Evolutionary conservation across 2,797 vertebrate genomes (phyloP), one percentile per base, ranked within the genome.

Genomic region (Tapera naevia): DNA sequence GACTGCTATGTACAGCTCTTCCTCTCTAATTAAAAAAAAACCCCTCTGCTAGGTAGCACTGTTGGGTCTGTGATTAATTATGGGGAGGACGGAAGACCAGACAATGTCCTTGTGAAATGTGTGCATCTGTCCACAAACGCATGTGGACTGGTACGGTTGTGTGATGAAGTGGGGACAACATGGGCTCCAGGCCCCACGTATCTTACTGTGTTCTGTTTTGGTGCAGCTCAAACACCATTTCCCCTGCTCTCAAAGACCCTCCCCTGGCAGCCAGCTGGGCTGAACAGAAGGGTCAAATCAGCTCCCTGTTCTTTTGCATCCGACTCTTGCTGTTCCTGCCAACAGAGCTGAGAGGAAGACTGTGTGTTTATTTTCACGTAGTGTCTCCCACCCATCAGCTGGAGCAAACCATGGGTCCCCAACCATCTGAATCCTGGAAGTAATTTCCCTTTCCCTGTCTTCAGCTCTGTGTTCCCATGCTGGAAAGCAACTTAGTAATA

Each of bases 331-430:
- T 92, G 75, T 88, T 93, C 46, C 62, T 89, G 81, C 56, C 45
- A 80, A 17, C 0, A 0, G 35, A 66, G n/a, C 70, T 19, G 11
- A 72, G 69, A 87, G 74, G 71, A 94, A 78, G 60, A 75, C n/a
- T 2, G 10, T 0, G 0, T 80, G 54, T 81, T 95, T 91, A 25
- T 88, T 91, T 88, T 88, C 61, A 51, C 6, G 1, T 45, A 27
- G 45, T 22, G 13, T 91, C 75, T 92, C 92, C 93, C 35, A 88
- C 69, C 39, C 61, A 12, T 93, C 72, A 72, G 46, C 79, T 93
- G 91, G 43, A 93, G 64, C 39, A 46, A 73, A 48, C 7, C 28
- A 13, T 53, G 51, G 35, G 56, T 87, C 66, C 9, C 48, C 2
- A 17, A 17, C 15, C 12, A 66, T 75, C 35, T 71, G 61, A 95